A percentile compares a stretch with the other conserved stretches of the same genome.
phyloP scores from a whole-genome alignment of 2,888 invertebrate genomes.

The Eucera pruinosa region DNA sequence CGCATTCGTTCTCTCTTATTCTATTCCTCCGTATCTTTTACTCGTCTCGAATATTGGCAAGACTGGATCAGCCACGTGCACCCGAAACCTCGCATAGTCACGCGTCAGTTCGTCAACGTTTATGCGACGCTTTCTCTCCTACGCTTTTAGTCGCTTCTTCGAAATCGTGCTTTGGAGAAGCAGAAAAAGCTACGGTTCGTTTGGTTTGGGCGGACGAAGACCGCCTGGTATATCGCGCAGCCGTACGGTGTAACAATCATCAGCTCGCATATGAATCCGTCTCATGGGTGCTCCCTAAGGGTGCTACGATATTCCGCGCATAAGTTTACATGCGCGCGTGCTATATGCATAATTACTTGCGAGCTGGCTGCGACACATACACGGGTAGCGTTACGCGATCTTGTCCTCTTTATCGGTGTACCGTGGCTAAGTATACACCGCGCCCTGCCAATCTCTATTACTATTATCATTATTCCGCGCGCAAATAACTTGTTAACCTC shows the following conservation, averaged over 20 bases:
- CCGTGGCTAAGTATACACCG: too few species aligned
- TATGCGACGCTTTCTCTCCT: too few species aligned
- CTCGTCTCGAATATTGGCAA: too few species aligned
- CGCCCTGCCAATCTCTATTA: too few species aligned
- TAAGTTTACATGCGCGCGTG: slow-evolving; percentile 29
- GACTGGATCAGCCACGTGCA: too few species aligned
- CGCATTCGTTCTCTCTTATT: too few species aligned
- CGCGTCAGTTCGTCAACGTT: too few species aligned
- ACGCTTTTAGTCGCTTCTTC: too few species aligned
- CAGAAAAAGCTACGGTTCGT: background rate
- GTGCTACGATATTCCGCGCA: slow-evolving; percentile 14
- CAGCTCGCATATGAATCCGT: slow-evolving; percentile 35
- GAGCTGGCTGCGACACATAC: background rate
- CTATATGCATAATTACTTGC: slow-evolving; percentile 42
- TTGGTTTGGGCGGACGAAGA: background rate
- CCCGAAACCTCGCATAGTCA: too few species aligned
- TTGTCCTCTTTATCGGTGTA: slow-evolving; percentile 28
- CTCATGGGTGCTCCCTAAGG: slow-evolving; percentile 13
- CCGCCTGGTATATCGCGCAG: background rate
- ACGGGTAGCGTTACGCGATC: slow-evolving; percentile 18
- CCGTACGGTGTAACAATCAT: slow-evolving; percentile 12
- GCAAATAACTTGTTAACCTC: too few species aligned
- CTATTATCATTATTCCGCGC: too few species aligned
- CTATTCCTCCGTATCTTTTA: too few species aligned
- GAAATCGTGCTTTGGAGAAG: background rate